Percentiles rank a stretch among this genome's conserved stretches.
phyloP scores from a whole-genome alignment of 1,140 invertebrate species.

The Ceratosolen solmsi region DNA sequence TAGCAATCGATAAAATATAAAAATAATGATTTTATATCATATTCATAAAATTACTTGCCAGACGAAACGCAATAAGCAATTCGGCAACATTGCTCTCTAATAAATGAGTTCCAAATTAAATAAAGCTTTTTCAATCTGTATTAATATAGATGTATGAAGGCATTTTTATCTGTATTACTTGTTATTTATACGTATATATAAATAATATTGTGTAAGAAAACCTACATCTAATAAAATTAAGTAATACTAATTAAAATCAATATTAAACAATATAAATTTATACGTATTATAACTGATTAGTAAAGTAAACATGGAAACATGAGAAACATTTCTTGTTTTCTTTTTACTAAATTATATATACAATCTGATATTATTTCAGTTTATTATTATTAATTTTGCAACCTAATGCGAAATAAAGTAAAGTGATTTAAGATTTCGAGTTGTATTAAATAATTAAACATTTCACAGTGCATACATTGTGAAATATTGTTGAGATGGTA shows the following conservation, averaged over 20 bases:
- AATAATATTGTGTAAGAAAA: not conserved
- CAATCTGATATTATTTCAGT: no score
- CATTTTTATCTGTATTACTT: not conserved
- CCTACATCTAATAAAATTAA: not conserved
- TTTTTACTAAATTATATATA: no score
- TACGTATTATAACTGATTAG: not conserved
- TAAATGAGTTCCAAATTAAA: not conserved
- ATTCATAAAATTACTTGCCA: not conserved
- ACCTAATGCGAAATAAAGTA: no score
- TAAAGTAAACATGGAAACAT: no score
- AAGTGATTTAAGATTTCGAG: no score
- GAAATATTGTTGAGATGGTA: no score
- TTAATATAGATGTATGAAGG: not conserved
- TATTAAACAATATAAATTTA: not conserved
- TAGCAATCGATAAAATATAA: not conserved
- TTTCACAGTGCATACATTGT: no score
- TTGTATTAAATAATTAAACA: no score
- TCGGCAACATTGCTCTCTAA: not conserved
- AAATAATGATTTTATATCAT: not conserved
- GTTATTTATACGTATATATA: not conserved
- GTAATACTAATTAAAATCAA: not conserved
- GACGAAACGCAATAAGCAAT: not conserved
- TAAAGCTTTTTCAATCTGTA: not conserved
- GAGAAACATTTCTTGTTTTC: no score
- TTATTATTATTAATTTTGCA: no score